Conservation (phyloP, 2,888 invertebrate genomes). For the Uropetala carovei region DNA sequence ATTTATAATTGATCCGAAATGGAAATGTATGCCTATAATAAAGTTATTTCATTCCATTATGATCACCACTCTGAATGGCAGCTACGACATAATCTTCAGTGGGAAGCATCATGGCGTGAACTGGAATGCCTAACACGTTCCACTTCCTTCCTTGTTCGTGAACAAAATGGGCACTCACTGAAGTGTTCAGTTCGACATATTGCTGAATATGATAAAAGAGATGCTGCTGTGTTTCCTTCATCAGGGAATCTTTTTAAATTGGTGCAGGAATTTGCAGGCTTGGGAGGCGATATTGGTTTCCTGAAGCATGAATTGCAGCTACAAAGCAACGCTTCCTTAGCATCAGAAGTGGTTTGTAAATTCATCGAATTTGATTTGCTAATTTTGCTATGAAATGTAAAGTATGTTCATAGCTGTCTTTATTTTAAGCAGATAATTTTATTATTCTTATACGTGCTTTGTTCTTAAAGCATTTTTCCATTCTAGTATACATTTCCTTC, state of each 20-base stretch:
- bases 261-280: conserved; percentile 89
- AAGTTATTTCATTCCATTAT: conserved; percentile 27
- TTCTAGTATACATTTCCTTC: too few relatives aligned
- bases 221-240: conserved; percentile 88
- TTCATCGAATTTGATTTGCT: too few relatives aligned
- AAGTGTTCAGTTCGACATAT: conserved; percentile 92
- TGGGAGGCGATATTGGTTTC: conserved; percentile 95
- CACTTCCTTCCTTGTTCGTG: conserved; percentile 89
- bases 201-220: conserved; percentile 86
- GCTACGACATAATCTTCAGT: conserved; percentile 91
- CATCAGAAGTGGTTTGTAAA: conserved; percentile 77
- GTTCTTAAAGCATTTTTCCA: too few relatives aligned
- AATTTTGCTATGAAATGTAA: too few relatives aligned
- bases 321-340: conserved; percentile 83
- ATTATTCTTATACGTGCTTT: not conserved
- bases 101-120: conserved; percentile 91
- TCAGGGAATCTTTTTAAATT: conserved; percentile 84
- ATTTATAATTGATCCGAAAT: too few relatives aligned
- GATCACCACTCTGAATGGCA: conserved; percentile 70
- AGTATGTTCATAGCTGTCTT: too few relatives aligned
- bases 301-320: conserved; percentile 87
- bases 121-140: conserved; percentile 83
- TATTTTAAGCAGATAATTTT: conserved; percentile 52
- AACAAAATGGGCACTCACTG: conserved; percentile 92
- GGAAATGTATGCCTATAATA: not conserved